Evolutionary conservation across 2,113 vertebrate species (phyloP), one percentile per base, ranked within the genome.

Genomic region (Nothoprocta perdicaria): DNA sequence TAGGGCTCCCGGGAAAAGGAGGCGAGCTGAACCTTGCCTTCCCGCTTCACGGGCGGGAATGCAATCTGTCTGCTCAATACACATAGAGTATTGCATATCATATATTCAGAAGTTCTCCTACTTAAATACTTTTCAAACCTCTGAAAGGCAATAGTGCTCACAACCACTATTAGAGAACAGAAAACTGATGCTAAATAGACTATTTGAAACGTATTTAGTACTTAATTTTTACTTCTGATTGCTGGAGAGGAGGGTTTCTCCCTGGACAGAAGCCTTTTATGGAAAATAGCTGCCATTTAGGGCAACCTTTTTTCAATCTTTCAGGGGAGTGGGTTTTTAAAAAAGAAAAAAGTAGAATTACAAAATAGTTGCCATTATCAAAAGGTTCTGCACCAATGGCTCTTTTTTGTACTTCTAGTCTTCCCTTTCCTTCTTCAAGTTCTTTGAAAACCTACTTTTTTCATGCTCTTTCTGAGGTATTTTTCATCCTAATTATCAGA

Each of bases 401-500:
- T 14, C 14, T 57, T 61, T 84, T 52, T 83, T 50, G 22, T 62
- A 7, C 22, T 71, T 15, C 7, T 57, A 7, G 46, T 91, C 31
- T 52, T 38, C 9, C 7, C 27, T 73, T 91, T 17, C 21, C 83
- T 84, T 26, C 7, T 74, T 74, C 23, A 71, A 46, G 24, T 74
- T 77, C 14, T 60, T 77, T 19, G 24, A 80, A 53, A 40, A 6
- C 5, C 3, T 2, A 1, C 63, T 14, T 43, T 74, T 79, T 67
- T 67, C 68, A 83, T 5, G 6, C 23, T 40, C 9, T 45, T 80
- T 71, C 72, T 91, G 17, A 46, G 61, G 24, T 60, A 15, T 8
- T 83, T 92, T 80, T 52, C 22, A 80, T 76, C 10, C 27, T 71
- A 62, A 53, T 33, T 82, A 68, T 41, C 60, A 80, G 2, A 80